phyloP scores from a whole-genome alignment of 1,140 invertebrate species.

The Leguminivora glycinivorella region DNA sequence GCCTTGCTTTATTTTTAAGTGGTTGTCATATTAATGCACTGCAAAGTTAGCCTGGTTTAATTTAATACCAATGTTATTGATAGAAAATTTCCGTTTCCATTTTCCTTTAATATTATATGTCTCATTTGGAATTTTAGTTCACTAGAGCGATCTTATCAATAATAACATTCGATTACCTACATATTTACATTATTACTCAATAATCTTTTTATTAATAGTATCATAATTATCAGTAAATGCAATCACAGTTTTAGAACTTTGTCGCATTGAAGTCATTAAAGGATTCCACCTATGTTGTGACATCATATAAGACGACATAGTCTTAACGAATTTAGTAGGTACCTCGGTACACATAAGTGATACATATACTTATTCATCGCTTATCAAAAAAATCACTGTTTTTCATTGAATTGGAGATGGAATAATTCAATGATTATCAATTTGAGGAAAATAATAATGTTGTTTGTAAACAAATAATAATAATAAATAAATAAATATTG shows the following conservation, averaged over 20 bases:
- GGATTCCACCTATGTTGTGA: background rate
- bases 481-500: too few species aligned
- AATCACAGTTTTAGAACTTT: background rate
- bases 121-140: background rate
- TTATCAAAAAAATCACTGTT: background rate
- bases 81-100: too few species aligned
- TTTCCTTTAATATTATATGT: background rate
- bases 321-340: too few species aligned
- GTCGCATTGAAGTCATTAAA: background rate
- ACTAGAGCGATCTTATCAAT: background rate
- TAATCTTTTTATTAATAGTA: background rate
- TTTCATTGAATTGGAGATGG: background rate
- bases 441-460: background rate
- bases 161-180: background rate
- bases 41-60: too few species aligned
- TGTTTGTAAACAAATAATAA: constrained; percentile 5
- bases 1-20: too few species aligned
- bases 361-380: constrained; percentile 6
- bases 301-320: too few species aligned
- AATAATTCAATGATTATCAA: background rate
- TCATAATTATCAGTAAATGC: background rate
- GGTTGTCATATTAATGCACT: too few species aligned
- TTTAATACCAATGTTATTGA: too few species aligned
- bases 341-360: background rate
- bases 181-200: background rate